Percentiles rank a stretch among this genome's conserved stretches.
These are phyloP conservation scores for Meganola albula DNA, from an alignment of 2,888 invertebrate species.

Conservation along the genomic window DNA sequence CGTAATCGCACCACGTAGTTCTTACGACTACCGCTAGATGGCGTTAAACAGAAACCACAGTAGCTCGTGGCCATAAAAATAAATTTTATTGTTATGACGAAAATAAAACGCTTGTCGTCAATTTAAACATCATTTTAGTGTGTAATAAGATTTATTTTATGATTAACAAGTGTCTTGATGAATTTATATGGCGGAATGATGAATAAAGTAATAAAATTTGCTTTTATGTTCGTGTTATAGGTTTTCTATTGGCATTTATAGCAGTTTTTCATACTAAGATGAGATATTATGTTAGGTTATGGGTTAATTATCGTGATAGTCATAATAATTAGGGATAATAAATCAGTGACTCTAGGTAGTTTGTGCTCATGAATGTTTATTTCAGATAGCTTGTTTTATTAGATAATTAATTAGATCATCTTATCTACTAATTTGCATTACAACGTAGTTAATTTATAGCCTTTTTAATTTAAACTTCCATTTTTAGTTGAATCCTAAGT, in stretches of 20 bases:
- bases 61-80: slow-evolving; percentile 66
- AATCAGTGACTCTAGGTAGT: slow-evolving; percentile 46
- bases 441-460: slow-evolving; percentile 24
- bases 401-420: slow-evolving; percentile 37
- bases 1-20: slow-evolving; percentile 50
- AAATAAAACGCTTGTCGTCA: slow-evolving; percentile 78
- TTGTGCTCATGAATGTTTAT: slow-evolving; percentile 19
- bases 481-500: no score
- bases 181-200: slow-evolving; percentile 73
- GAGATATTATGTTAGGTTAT: slow-evolving; percentile 45
- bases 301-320: slow-evolving; percentile 46
- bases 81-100: slow-evolving; percentile 78
- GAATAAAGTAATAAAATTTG: slow-evolving; percentile 72
- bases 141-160: slow-evolving; percentile 78
- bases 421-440: no score
- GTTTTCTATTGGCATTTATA: slow-evolving; percentile 66
- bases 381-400: slow-evolving; percentile 28
- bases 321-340: slow-evolving; percentile 49
- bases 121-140: slow-evolving; percentile 76
- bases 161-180: slow-evolving; percentile 78
- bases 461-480: no score
- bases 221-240: slow-evolving; percentile 68
- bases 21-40: slow-evolving; percentile 50
- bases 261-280: slow-evolving; percentile 50
- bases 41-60: slow-evolving; percentile 49